Base-by-base conservation (phyloP, 2,888 invertebrate species). In the Nezara viridula region DNA sequence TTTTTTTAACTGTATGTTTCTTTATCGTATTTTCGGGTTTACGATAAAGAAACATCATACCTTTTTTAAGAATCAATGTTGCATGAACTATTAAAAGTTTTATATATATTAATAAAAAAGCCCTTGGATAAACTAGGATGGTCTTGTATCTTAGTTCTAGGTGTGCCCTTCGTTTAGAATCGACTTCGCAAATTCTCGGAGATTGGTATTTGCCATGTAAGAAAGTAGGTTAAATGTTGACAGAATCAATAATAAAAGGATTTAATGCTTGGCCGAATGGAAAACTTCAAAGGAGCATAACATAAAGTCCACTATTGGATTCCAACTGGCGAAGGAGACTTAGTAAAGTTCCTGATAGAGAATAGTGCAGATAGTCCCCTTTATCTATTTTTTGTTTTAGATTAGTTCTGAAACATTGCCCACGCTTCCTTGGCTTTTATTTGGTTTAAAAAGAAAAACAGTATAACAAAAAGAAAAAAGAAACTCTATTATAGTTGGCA, bases 141-240 rank as follows among this genome's bases (percentile, higher is more conserved):
- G 12, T 50, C 12, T 50, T 50, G 16, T 16, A 19, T 50, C 16
- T 50, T 50, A 50, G 19, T 16, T 2, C n/a, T n/a, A n/a, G n/a
- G n/a, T n/a, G n/a, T n/a, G n/a, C n/a, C n/a, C 14, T 12, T 27
- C 5, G 27, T 12, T 60, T 60, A 27, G 27, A 60, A 60, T 60
- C 10, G 60, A 60, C 60, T 60, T 55, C 7, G 60, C 27, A 27
- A 60, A 60, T 12, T 60, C 27, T 12, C 27, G n/a, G 60, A 60
- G 60, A 60, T 60, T 60, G n/a, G 27, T 19, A 73, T 37, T 37
- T 32, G 66, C 4, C 66, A 12, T 73, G n/a, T 37, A 73, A 73
- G 32, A 60, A 60, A 60, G 60, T 60, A 66, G 37, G 37, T 73
- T 73, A 73, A 73, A 73, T 73, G 37, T 73, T 37, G 32, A 73